These are phyloP conservation scores for Pyxicephalus adspersus DNA, from an alignment of 2,113 vertebrate species.

Conservation along the genomic window DNA sequence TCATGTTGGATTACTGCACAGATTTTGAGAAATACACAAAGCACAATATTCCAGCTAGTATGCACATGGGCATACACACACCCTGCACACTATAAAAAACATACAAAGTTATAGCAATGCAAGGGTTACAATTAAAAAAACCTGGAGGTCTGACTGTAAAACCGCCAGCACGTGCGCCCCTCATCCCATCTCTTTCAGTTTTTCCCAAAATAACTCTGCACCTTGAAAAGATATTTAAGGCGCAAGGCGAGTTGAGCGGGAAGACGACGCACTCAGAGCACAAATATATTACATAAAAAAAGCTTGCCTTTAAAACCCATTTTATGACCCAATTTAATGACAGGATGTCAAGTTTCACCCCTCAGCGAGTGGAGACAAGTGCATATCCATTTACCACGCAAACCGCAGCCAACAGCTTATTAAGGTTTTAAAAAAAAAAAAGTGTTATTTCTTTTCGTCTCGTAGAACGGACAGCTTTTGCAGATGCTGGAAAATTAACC, in stretches of 20 bases:
- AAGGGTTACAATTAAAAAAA: neutral
- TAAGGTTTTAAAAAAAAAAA: neutral
- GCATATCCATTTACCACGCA: slow-evolving; percentile 3
- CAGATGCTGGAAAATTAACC: neutral
- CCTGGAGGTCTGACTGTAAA: no score
- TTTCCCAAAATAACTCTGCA: neutral
- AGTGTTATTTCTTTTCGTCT: neutral
- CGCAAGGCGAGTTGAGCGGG: neutral
- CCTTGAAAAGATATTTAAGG: slow-evolving; percentile 12
- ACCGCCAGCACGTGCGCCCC: neutral
- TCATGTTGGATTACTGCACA: no score
- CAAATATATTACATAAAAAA: no score
- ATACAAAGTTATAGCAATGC: no score
- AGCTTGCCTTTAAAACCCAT: neutral
- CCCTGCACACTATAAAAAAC: no score
- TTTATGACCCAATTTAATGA: neutral
- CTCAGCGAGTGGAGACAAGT: neutral
- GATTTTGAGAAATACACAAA: no score
- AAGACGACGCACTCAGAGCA: no score
- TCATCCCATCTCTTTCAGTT: neutral
- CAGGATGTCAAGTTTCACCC: neutral
- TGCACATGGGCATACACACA: no score
- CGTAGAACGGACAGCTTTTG: no score
- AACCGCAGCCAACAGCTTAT: neutral
- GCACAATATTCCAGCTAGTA: no score